These are phyloP conservation scores for Grammomys dolichurus DNA, from an alignment of 2,113 vertebrate genomes.

Conservation along the genomic window DNA sequence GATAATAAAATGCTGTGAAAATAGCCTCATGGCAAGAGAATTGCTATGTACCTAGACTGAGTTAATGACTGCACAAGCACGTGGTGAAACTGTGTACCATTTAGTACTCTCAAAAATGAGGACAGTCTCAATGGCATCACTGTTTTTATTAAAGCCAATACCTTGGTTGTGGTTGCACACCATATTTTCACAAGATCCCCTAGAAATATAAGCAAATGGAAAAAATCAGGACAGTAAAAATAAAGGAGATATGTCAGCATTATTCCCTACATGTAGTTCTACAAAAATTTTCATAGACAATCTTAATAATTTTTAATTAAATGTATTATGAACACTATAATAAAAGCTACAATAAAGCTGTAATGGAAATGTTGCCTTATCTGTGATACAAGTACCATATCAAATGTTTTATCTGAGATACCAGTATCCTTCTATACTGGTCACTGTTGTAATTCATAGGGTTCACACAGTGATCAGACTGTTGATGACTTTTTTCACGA, in stretches of 20 bases:
- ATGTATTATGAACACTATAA: neutral
- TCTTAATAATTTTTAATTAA: neutral
- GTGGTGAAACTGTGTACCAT: neutral
- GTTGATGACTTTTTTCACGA: neutral
- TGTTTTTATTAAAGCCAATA: neutral
- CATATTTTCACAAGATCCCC: neutral
- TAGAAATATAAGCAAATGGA: neutral
- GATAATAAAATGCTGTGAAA: neutral
- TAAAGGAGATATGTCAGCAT: neutral
- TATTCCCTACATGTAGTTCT: neutral
- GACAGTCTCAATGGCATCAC: neutral
- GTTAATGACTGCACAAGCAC: neutral
- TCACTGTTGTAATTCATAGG: neutral
- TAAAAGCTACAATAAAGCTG: neutral
- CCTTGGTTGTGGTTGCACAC: neutral
- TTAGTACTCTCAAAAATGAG: neutral
- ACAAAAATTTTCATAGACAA: neutral
- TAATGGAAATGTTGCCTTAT: neutral
- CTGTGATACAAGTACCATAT: too few species aligned
- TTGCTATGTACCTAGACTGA: neutral
- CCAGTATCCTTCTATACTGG: neutral
- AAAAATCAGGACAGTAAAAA: neutral
- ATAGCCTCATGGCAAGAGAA: neutral
- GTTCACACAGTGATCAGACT: neutral
- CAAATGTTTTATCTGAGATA: too few species aligned